Percentiles rank a stretch among this genome's conserved stretches.
Evolutionary conservation across 2,797 vertebrate genomes (phyloP).

Genomic region (Huso huso): DNA sequence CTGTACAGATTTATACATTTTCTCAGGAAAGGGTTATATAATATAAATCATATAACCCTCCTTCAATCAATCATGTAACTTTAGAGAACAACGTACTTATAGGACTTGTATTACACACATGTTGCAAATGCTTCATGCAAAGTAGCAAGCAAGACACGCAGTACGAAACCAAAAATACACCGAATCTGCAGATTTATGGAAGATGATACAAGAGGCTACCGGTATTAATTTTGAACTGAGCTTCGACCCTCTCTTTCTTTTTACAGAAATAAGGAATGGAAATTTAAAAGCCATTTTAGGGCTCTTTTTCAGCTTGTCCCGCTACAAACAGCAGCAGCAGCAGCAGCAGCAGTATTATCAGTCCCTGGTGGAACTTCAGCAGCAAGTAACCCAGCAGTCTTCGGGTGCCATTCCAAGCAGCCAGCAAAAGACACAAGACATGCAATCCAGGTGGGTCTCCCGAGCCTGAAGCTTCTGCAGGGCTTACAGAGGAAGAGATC

Average conservation of each 20-base stretch:
- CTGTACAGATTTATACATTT: neutral
- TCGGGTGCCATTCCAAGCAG: conserved; percentile 40
- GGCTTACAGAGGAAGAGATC: no score
- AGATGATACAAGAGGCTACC: no score
- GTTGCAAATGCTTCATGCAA: no score
- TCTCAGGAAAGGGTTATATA: no score
- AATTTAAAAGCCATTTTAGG: conserved; percentile 80
- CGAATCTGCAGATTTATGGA: no score
- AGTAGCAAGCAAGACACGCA: no score
- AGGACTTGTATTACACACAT: no score
- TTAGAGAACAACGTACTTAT: no score
- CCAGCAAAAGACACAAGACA: conserved; percentile 82
- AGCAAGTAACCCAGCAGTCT: conserved; percentile 44
- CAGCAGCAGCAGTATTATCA: conserved; percentile 83
- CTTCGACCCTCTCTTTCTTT: conserved; percentile 2
- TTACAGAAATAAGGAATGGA: conserved; percentile 79
- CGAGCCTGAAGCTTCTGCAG: neutral
- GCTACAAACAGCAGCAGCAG: conserved; percentile 78
- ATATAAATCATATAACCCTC: no score
- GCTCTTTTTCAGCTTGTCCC: conserved; percentile 78
- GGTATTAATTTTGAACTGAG: no score
- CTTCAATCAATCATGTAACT: no score
- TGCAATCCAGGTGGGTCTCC: conserved; percentile 89
- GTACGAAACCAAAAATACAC: no score
- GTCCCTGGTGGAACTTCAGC: conserved; percentile 58